These are phyloP conservation scores for Poeciliopsis gracilis DNA, from an alignment of 2,797 vertebrate genomes.

Conservation along the genomic window DNA sequence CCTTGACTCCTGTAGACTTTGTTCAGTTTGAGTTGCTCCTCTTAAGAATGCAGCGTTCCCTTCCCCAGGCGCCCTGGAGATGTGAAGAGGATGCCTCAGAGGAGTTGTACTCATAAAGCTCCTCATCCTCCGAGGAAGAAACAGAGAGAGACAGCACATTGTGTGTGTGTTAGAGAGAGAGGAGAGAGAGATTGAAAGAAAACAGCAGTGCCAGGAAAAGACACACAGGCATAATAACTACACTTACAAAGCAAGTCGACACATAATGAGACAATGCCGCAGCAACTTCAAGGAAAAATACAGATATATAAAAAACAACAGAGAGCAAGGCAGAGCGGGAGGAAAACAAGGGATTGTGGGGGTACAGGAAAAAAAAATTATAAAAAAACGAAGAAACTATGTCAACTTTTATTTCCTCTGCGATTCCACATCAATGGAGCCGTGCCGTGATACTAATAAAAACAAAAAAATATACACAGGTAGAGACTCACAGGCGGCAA, in stretches of 20 bases:
- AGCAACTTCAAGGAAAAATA: constrained; percentile 79
- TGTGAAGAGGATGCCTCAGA: constrained; percentile 82
- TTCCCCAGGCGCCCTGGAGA: constrained; percentile 83
- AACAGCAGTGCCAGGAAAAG: constrained; percentile 68
- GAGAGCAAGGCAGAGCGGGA: constrained; percentile 60
- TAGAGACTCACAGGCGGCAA: constrained; percentile 66
- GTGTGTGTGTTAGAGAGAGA: constrained; percentile 29
- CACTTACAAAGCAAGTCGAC: constrained; percentile 81
- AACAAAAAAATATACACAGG: constrained; percentile 76
- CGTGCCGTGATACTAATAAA: constrained; percentile 79
- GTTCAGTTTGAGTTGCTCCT: constrained; percentile 81
- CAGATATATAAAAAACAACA: constrained; percentile 80
- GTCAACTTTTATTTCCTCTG: constrained; percentile 84
- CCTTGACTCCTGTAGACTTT: constrained; percentile 79
- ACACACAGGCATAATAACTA: constrained; percentile 80
- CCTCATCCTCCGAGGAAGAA: constrained; percentile 77
- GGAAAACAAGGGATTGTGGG: constrained; percentile 54
- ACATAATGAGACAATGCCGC: constrained; percentile 84
- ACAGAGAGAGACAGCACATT: constrained; percentile 57
- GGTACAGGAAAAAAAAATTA: constrained; percentile 21
- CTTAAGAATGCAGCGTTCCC: constrained; percentile 78
- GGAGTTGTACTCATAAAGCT: constrained; percentile 85
- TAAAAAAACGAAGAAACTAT: constrained; percentile 73
- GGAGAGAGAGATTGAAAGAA: constrained; percentile 53
- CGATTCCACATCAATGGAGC: constrained; percentile 83